phyloP scores from a whole-genome alignment of 2,113 vertebrate species.

The Archilochus colubris region DNA sequence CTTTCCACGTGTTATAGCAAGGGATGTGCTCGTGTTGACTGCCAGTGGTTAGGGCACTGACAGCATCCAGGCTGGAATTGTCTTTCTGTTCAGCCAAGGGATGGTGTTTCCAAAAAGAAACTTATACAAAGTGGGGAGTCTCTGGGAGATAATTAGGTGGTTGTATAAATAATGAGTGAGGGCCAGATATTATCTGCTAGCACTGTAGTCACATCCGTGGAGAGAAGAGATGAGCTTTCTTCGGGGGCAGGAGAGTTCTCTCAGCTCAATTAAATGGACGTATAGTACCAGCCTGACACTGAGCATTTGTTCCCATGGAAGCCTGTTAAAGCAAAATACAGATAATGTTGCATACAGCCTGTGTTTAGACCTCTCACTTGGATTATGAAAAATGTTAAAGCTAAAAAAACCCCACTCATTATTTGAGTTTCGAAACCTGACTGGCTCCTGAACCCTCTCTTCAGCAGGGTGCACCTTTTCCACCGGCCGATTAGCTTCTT shows the following conservation, averaged over 20 bases:
- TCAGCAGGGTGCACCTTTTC: slow-evolving; percentile 29
- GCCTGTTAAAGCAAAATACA: slow-evolving; percentile 55
- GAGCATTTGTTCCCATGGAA: slow-evolving; percentile 62
- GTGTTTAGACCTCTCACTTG: slow-evolving; percentile 59
- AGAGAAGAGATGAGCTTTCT: slow-evolving; percentile 59
- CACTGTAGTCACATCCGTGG: slow-evolving; percentile 19
- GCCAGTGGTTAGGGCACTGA: neutral
- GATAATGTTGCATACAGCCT: slow-evolving; percentile 53
- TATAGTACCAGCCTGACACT: slow-evolving; percentile 59
- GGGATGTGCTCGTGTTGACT: neutral
- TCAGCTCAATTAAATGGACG: slow-evolving; percentile 61
- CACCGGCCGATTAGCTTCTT: slow-evolving; percentile 35
- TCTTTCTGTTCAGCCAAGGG: neutral
- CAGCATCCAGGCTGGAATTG: neutral
- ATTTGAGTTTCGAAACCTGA: slow-evolving; percentile 35
- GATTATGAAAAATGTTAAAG: slow-evolving; percentile 56
- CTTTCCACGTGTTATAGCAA: rapidly evolving
- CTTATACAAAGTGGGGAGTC: slow-evolving; percentile 24
- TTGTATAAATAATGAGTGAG: slow-evolving; percentile 65
- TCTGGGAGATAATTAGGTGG: slow-evolving; percentile 54
- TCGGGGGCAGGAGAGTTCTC: slow-evolving; percentile 33
- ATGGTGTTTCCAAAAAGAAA: slow-evolving; percentile 24
- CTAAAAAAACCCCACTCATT: neutral
- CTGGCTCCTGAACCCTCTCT: neutral
- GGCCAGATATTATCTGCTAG: slow-evolving; percentile 39